Evolutionary conservation across 23 tunicate species (phyloP).

Genomic region (Clavelina lepadiformis): DNA sequence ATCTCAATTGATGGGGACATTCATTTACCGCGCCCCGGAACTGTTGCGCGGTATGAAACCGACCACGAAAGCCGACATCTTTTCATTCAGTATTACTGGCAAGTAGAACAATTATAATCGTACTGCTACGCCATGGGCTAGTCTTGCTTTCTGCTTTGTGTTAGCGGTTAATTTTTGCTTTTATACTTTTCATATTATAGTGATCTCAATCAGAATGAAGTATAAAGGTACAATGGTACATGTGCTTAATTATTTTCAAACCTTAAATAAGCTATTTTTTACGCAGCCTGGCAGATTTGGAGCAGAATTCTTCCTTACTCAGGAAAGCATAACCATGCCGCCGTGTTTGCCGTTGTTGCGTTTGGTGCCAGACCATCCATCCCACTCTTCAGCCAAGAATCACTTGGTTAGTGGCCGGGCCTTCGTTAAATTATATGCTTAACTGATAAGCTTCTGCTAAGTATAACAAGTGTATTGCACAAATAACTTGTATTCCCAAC

Average conservation of each 20-base stretch:
- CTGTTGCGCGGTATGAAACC: conserved; percentile 52
- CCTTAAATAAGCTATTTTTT: no score
- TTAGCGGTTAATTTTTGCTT: background rate
- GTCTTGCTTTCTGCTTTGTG: background rate
- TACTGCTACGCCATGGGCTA: background rate
- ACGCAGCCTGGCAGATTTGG: conserved; percentile 82
- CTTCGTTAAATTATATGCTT: no score
- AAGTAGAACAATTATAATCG: background rate
- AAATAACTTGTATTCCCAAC: no score
- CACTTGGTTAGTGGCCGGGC: background rate
- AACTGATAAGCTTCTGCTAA: no score
- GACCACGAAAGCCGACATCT: conserved; percentile 57
- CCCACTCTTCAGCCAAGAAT: conserved; percentile 4
- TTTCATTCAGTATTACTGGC: conserved; percentile 74
- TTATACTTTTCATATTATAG: background rate
- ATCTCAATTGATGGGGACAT: conserved; percentile 77
- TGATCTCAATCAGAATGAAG: no score
- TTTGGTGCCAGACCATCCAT: conserved; percentile 51
- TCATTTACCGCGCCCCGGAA: conserved; percentile 85
- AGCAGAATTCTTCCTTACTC: conserved; percentile 51
- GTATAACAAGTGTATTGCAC: no score
- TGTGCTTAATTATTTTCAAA: no score
- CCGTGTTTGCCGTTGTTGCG: conserved; percentile 63
- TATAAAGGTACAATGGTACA: background rate
- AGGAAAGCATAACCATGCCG: conserved; percentile 71